A percentile compares a stretch with the other conserved stretches of the same genome.
Conservation (phyloP, 2,797 vertebrate genomes). For the Bradypodion ventrale region DNA sequence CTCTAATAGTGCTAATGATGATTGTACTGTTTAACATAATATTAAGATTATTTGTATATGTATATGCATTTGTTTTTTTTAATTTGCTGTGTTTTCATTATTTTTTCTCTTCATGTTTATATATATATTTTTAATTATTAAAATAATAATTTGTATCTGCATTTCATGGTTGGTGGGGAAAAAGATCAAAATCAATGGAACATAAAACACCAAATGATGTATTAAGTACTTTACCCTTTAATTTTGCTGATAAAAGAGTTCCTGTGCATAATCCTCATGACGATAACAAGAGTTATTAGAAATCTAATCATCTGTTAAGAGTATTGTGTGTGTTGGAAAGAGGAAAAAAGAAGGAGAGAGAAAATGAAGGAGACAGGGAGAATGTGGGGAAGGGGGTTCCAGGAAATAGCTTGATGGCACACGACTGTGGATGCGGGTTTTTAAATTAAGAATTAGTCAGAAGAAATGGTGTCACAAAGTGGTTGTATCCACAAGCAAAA, state of each 20-base stretch:
- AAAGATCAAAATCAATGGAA: constrained; percentile 37
- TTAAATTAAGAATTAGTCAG: constrained; percentile 50
- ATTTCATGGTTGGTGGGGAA: not conserved
- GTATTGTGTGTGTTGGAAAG: not conserved
- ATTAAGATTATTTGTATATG: too few relatives aligned
- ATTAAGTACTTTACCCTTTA: constrained; percentile 61
- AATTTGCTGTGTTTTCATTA: too few relatives aligned
- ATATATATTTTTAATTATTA: too few relatives aligned
- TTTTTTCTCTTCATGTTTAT: too few relatives aligned
- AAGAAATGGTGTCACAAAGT: constrained; percentile 35
- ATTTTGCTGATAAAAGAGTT: constrained; percentile 70
- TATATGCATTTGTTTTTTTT: too few relatives aligned
- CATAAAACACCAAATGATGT: constrained; percentile 56
- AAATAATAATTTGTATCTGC: constrained; percentile 12
- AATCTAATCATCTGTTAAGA: constrained; percentile 70
- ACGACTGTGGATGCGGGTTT: constrained; percentile 58
- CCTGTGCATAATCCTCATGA: constrained; percentile 61
- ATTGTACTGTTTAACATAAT: too few relatives aligned
- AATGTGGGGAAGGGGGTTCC: constrained; percentile 7
- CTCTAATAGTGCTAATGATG: too few relatives aligned
- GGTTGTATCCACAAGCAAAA: not conserved
- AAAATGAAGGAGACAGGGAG: too few relatives aligned
- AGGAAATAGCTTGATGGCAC: constrained; percentile 63
- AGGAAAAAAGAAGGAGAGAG: too few relatives aligned
- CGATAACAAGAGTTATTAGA: constrained; percentile 60